Percentiles rank a stretch among this genome's conserved stretches.
phyloP scores from a whole-genome alignment of 2,888 invertebrate species.

The Lepidocyrtinus sp. region DNA sequence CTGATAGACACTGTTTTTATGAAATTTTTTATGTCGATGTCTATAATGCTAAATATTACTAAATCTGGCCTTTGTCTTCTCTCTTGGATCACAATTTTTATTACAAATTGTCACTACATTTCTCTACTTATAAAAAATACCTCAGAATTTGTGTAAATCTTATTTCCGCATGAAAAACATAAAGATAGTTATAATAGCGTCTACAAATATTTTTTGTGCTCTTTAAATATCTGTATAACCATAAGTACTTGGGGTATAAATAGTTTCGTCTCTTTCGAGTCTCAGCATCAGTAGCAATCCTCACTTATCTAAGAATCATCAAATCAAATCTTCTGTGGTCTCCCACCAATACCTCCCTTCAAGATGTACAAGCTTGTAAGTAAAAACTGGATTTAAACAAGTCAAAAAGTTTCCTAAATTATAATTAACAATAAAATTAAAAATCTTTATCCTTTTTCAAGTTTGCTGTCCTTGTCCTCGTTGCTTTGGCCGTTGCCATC shows the following conservation, averaged over 20 bases:
- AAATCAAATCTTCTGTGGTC: not conserved
- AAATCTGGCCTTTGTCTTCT: too few species aligned
- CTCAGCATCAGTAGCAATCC: not conserved
- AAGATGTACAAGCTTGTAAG: not conserved
- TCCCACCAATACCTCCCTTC: too few species aligned
- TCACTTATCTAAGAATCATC: not conserved
- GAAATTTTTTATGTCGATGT: too few species aligned
- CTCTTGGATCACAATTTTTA: too few species aligned
- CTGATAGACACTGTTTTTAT: too few species aligned
- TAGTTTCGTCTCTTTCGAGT: not conserved
- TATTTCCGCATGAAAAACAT: not conserved
- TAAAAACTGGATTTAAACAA: not conserved
- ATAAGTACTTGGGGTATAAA: not conserved
- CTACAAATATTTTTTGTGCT: not conserved
- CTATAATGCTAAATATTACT: too few species aligned
- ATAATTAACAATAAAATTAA: not conserved
- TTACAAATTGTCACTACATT: too few species aligned
- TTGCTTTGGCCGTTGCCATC: not conserved
- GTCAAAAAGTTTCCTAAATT: not conserved
- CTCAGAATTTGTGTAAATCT: too few species aligned
- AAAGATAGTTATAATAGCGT: not conserved
- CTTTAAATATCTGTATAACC: not conserved
- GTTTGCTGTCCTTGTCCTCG: not conserved
- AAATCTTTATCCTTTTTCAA: not conserved
- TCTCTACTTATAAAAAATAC: too few species aligned